Evolutionary conservation across 1,140 invertebrate genomes (phyloP).

Genomic region (Parapsyche elsis): DNA sequence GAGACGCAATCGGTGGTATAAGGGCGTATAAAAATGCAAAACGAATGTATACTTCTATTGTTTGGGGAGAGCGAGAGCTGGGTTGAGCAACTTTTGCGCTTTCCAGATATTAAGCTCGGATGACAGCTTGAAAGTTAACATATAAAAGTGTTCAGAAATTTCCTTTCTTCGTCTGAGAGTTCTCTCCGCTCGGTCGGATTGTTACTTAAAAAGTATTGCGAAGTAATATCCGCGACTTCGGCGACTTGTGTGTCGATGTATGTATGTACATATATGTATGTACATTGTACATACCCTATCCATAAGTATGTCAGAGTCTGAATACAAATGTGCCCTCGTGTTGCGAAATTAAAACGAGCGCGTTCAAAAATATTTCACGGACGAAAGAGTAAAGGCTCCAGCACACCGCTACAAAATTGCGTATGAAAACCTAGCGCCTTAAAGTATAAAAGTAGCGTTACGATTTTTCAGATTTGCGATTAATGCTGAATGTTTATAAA

Average conservation of each 20-base stretch:
- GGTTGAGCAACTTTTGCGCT: constrained; percentile 44
- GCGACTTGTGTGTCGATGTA: not conserved
- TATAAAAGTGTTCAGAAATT: constrained; percentile 50
- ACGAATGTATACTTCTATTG: constrained; percentile 31
- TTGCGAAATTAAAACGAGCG: constrained; percentile 25
- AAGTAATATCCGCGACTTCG: constrained; percentile 36
- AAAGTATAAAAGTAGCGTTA: no score
- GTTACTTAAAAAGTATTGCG: constrained; percentile 35
- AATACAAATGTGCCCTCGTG: constrained; percentile 15
- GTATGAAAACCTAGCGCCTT: no score
- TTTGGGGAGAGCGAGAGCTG: constrained; percentile 11
- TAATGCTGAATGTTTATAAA: no score
- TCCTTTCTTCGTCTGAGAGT: constrained; percentile 34
- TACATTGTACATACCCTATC: not conserved
- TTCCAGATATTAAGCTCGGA: constrained; percentile 48
- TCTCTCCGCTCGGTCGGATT: constrained; percentile 32
- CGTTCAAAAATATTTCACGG: not conserved
- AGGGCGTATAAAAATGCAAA: constrained; percentile 14
- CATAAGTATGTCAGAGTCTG: not conserved
- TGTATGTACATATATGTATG: not conserved
- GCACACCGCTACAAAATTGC: no score
- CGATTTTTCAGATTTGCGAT: no score
- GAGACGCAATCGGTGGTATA: not conserved
- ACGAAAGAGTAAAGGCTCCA: no score
- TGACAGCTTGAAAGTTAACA: constrained; percentile 51